Evolutionary conservation across 2,888 invertebrate species (phyloP).

Genomic region (Macrosoma leucophasiata): DNA sequence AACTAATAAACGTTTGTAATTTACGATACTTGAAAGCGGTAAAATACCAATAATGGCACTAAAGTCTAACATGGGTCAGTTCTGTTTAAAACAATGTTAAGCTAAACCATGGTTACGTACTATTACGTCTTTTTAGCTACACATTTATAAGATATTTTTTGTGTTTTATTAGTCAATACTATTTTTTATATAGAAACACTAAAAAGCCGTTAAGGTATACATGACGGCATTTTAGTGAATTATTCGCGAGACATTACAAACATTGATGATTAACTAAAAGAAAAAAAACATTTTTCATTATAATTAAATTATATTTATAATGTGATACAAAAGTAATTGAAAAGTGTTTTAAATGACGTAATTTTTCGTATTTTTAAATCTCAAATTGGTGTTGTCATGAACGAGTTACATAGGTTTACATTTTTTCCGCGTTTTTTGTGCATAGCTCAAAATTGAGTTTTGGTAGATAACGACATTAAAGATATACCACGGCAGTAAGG

Average conservation of each 20-base stretch:
- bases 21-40: background rate
- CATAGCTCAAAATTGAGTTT: background rate
- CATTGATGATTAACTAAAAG: conserved; percentile 2
- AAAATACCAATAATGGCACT: background rate
- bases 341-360: conserved; percentile 4
- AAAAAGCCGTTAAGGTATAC: conserved; percentile 11
- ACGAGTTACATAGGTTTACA: conserved; percentile 2
- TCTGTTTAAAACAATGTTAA: background rate
- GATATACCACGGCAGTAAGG: background rate
- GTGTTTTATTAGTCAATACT: background rate
- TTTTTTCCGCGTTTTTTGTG: background rate
- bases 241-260: background rate
- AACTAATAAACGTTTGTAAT: background rate
- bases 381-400: conserved; percentile 3
- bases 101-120: background rate
- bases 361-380: conserved; percentile 3
- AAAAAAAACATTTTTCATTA: conserved; percentile 1
- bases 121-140: background rate
- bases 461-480: background rate
- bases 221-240: conserved; percentile 12
- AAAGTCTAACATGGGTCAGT: background rate
- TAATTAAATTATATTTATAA: background rate
- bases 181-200: background rate
- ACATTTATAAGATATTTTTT: background rate
- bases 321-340: background rate